A percentile compares a stretch with the other conserved stretches of the same genome.
Conservation (phyloP, 2,113 vertebrate species). For the Lophotis ruficrista region DNA sequence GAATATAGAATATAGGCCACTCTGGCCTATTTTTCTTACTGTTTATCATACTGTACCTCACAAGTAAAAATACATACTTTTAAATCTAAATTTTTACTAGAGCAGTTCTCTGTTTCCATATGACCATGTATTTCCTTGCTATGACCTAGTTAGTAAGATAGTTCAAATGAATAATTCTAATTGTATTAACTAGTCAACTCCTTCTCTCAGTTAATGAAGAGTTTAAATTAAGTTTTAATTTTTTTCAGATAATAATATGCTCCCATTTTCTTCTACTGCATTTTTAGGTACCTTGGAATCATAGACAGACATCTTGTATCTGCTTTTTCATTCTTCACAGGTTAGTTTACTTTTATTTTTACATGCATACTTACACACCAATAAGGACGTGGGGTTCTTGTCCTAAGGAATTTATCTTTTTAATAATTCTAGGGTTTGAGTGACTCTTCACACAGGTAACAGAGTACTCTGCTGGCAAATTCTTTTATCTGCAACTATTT, state of each 20-base stretch:
- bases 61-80: neutral
- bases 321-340: neutral
- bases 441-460: neutral
- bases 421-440: neutral
- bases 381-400: neutral
- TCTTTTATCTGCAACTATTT: neutral
- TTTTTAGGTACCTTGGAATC: neutral
- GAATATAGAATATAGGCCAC: neutral
- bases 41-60: neutral
- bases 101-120: neutral
- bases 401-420: neutral
- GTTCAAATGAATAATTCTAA: neutral
- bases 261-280: neutral
- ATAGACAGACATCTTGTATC: neutral
- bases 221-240: neutral
- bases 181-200: neutral
- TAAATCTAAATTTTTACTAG: neutral
- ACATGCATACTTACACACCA: neutral
- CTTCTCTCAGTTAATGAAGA: conserved; percentile 4
- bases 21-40: neutral
- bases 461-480: neutral
- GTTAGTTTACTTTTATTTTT: neutral
- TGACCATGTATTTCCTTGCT: neutral
- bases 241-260: neutral
- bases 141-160: neutral